Percentiles rank a stretch among this genome's conserved stretches.
Conservation (phyloP, 2,888 invertebrate species). For the Zelleria hepariella region DNA sequence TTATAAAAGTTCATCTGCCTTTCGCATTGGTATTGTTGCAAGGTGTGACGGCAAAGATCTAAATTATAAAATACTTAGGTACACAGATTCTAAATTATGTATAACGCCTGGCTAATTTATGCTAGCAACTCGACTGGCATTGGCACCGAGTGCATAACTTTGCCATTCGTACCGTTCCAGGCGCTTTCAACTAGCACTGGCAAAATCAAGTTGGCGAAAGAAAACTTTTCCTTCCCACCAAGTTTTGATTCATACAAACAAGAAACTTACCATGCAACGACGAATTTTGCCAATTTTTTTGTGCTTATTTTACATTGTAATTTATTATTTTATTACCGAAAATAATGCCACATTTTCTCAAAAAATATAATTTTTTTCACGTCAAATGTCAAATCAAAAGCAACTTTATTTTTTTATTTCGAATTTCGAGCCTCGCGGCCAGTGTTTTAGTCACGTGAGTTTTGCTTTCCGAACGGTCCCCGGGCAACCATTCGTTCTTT, state of each 20-base stretch:
- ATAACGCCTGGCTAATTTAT: too few relatives aligned
- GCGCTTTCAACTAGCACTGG: too few relatives aligned
- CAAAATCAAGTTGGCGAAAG: too few relatives aligned
- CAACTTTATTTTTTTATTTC: not conserved
- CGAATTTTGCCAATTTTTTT: constrained; percentile 21
- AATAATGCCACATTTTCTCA: constrained; percentile 25
- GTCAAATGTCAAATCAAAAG: constrained; percentile 7
- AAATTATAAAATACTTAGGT: too few relatives aligned
- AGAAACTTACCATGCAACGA: not conserved
- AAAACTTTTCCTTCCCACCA: too few relatives aligned
- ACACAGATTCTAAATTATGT: too few relatives aligned
- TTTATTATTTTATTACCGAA: constrained; percentile 20
- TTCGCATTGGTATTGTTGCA: too few relatives aligned
- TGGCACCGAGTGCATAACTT: too few relatives aligned
- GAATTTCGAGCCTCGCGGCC: not conserved
- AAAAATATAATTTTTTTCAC: constrained; percentile 23
- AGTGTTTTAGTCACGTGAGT: not conserved
- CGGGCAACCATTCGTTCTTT: not conserved
- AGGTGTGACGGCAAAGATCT: too few relatives aligned
- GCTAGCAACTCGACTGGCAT: too few relatives aligned
- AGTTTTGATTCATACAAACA: not conserved
- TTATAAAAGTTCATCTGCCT: too few relatives aligned
- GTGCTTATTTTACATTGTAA: constrained; percentile 19
- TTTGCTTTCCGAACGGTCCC: not conserved
- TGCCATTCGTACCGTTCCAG: too few relatives aligned